Conservation (phyloP, 2,888 invertebrate species). For the Rhodophaea formosa region DNA sequence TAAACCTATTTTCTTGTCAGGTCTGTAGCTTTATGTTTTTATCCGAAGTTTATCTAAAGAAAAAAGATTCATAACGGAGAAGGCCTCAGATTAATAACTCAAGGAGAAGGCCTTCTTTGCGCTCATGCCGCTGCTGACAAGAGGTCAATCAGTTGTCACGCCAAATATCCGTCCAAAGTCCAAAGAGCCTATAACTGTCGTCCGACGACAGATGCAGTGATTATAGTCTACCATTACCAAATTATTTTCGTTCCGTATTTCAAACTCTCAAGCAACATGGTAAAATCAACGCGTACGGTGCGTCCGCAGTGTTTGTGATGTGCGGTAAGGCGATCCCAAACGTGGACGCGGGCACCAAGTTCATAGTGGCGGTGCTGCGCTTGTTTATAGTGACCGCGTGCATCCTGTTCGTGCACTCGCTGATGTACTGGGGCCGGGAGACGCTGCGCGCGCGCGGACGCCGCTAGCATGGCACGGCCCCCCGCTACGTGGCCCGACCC, state of each 20-base stretch:
- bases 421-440: constrained; percentile 55
- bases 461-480: constrained; percentile 23
- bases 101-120: too few relatives aligned
- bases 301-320: background rate
- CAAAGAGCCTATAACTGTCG: too few relatives aligned
- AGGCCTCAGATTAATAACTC: too few relatives aligned
- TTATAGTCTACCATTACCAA: background rate
- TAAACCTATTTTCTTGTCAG: too few relatives aligned
- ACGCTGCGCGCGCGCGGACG: constrained; percentile 31
- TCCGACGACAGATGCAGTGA: background rate
- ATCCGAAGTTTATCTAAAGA: too few relatives aligned
- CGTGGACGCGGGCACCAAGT: constrained; percentile 29
- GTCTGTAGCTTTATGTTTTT: too few relatives aligned
- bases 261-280: background rate
- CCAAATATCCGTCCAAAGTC: too few relatives aligned
- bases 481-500: constrained; percentile 35
- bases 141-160: too few relatives aligned
- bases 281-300: background rate
- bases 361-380: constrained; percentile 36
- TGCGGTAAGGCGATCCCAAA: constrained; percentile 25
- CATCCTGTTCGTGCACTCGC: constrained; percentile 49
- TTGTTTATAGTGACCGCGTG: constrained; percentile 50
- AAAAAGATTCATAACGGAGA: too few relatives aligned
- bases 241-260: background rate
- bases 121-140: too few relatives aligned